phyloP scores from a whole-genome alignment of 2,113 vertebrate species.

The Pteronura brasiliensis region DNA sequence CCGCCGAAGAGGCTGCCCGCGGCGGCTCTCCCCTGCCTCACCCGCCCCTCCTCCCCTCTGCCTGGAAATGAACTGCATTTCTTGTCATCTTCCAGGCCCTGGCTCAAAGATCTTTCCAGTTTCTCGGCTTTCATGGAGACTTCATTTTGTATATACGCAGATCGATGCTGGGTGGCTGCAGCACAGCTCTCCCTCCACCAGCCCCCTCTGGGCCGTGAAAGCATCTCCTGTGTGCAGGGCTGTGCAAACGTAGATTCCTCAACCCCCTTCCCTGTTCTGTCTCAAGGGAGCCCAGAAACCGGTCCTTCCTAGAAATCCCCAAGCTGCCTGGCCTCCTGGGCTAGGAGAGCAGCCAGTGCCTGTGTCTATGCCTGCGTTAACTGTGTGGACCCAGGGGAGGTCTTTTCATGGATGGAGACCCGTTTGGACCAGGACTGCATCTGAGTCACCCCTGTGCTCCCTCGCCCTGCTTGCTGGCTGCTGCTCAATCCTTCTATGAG shows the following conservation, averaged over 20 bases:
- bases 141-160: rapidly evolving
- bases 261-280: rapidly evolving
- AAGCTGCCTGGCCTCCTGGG: not conserved
- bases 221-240: not conserved
- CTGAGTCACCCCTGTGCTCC: not conserved
- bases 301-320: not conserved
- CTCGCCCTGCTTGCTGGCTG: not conserved
- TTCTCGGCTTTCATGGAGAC: not conserved
- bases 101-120: not conserved
- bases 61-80: not conserved
- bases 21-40: not conserved
- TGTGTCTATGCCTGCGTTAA: not conserved
- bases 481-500: not conserved
- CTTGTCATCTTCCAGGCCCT: not conserved
- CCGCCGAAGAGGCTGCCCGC: not conserved
- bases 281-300: not conserved
- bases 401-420: not conserved
- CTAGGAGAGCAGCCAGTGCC: not conserved
- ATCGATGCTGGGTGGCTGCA: rapidly evolving
- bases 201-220: rapidly evolving
- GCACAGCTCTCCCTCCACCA: not conserved
- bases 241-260: not conserved
- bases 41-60: not conserved
- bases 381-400: rapidly evolving
- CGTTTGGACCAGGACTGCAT: not conserved